phyloP scores from a whole-genome alignment of 2,797 vertebrate genomes.

The Schizopygopsis pylzovi region DNA sequence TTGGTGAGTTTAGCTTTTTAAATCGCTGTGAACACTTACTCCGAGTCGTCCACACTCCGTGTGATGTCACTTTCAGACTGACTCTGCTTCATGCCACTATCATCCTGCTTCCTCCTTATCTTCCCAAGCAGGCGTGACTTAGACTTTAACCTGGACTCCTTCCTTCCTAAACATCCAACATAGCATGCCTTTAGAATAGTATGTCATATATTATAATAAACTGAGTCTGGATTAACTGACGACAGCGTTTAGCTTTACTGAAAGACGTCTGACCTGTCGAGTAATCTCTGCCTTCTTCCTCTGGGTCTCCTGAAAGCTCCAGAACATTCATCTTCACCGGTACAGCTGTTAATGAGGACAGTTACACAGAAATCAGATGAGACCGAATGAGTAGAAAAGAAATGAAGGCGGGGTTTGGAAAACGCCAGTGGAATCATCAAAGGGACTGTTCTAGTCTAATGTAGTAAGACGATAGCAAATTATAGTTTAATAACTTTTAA shows the following conservation, averaged over 20 bases:
- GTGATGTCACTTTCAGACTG: constrained; percentile 84
- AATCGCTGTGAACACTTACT: constrained; percentile 59
- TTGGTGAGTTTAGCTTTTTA: neutral
- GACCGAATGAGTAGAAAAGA: constrained; percentile 42
- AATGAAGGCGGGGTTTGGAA: neutral
- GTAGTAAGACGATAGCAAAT: neutral
- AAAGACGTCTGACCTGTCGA: constrained; percentile 81
- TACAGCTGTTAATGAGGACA: constrained; percentile 48
- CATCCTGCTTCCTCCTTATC: constrained; percentile 80
- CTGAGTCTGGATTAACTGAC: neutral
- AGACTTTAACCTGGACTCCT: constrained; percentile 87
- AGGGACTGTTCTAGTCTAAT: neutral
- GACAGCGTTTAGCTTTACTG: neutral
- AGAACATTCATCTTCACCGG: constrained; percentile 82
- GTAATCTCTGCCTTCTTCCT: constrained; percentile 78
- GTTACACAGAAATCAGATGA: constrained; percentile 35
- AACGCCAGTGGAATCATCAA: neutral
- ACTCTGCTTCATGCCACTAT: constrained; percentile 78
- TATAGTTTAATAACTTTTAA: neutral
- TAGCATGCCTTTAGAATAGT: neutral
- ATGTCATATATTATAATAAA: neutral
- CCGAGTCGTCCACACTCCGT: constrained; percentile 77
- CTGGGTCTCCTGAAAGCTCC: constrained; percentile 77
- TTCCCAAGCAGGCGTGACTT: constrained; percentile 84
- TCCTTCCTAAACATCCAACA: constrained; percentile 78